Base-by-base conservation (phyloP, 2,797 vertebrate species). In the Danio aesculapii region DNA sequence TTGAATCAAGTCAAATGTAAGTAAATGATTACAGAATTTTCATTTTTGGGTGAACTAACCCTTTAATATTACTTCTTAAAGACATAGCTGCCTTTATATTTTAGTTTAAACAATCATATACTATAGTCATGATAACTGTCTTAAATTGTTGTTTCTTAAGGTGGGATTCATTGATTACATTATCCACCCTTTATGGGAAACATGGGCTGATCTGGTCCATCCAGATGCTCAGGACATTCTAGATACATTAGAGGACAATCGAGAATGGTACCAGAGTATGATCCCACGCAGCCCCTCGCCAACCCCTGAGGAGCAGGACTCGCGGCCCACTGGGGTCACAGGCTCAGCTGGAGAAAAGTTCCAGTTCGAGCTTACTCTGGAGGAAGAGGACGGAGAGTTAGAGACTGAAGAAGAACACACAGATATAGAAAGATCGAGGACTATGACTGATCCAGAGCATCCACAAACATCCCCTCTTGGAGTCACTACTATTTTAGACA, bases 231-330 rank as follows among this genome's bases (percentile, higher is more conserved):
- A 98, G 90, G 96, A 96, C 81, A 95, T 98, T 86, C 86, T 98
- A 91, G 97, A 98, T 90, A 97, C 94, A 0, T 91, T 98, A 86
- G 97, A 98, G 87, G 97, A 98, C 92, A 98, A 98, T 90, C 90
- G 97, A 8, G 95, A 98, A 41, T 98, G 96, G 96, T 98, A 98
- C 90, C 96, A 97, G 90, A 98, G 96, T 90, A 98, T 97, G 96
- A 96, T 98, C 84, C 96, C 95, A 0, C 93, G 89, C 73, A 99
- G 97, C 89, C 97, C 97, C 0, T 94, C 94, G 0, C 94, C 94
- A 0, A 87, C 92, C 0, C 92, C 92, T 0, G 89, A 92, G 10
- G 92, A 91, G 13, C 88, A 85, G 84, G 85, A 73, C 17, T 71
- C 72, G 68, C 63, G 90, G 75, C 72, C 84, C 0, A 3, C 86